Percentiles rank a stretch among this genome's conserved stretches.
phyloP scores from a whole-genome alignment of 2,113 vertebrate genomes.

The Sprattus sprattus region DNA sequence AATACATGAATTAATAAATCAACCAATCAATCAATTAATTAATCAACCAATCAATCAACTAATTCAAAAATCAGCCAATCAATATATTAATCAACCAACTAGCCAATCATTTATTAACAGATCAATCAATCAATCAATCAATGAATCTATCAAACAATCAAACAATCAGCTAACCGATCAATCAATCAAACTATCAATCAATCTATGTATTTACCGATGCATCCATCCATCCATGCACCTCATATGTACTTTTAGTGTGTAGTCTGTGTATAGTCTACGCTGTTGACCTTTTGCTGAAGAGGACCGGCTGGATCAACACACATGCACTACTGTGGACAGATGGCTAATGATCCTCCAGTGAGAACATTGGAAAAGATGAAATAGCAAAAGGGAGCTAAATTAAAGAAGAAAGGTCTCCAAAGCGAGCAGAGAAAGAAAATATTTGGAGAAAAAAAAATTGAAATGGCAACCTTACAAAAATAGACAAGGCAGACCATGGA shows the following conservation, averaged over 20 bases:
- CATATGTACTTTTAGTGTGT: neutral
- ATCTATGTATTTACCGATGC: no score
- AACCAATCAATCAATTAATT: no score
- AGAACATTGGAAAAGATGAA: neutral
- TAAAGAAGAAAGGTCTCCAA: neutral
- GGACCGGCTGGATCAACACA: neutral
- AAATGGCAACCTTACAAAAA: conserved; percentile 13
- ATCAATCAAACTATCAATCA: neutral
- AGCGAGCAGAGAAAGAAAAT: neutral
- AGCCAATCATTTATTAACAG: no score
- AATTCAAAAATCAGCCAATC: no score
- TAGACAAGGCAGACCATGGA: neutral
- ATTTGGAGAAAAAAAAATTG: neutral
- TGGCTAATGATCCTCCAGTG: neutral
- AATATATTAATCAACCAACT: no score
- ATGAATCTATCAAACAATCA: no score
- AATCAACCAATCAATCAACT: no score
- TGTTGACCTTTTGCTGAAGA: neutral
- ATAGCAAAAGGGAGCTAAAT: neutral
- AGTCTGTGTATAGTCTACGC: neutral
- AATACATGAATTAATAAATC: no score
- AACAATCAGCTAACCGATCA: neutral
- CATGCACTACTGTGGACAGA: neutral
- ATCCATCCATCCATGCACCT: neutral
- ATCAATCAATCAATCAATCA: no score